Evolutionary conservation across 2,113 vertebrate species (phyloP).

Genomic region (Sapajus apella): DNA sequence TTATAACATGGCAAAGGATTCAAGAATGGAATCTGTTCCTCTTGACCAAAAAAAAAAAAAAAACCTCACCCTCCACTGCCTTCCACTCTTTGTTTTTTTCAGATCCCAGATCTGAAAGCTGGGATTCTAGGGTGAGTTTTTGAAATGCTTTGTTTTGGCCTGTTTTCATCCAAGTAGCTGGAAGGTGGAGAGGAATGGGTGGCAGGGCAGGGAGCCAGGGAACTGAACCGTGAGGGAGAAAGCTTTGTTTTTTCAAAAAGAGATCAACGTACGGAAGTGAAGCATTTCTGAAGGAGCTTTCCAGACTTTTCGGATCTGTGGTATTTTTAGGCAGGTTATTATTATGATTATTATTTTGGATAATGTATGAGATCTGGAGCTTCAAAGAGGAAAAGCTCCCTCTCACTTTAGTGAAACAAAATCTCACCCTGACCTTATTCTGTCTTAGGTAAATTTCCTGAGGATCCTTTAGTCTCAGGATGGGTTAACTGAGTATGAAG

Average conservation of each 20-base stretch:
- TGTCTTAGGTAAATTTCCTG: background rate
- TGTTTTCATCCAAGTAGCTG: conserved; percentile 37
- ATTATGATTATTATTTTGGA: background rate
- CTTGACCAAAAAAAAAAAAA: background rate
- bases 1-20: conserved; percentile 82
- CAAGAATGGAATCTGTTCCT: conserved; percentile 78
- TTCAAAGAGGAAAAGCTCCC: background rate
- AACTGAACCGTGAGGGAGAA: background rate
- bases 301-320: background rate
- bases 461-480: background rate
- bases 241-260: conserved; percentile 4
- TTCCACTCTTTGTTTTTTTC: background rate
- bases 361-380: background rate
- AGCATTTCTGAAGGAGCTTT: conserved; percentile 35
- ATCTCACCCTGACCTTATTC: background rate
- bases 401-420: background rate
- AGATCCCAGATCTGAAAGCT: conserved; percentile 60
- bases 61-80: background rate
- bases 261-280: background rate
- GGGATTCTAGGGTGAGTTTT: conserved; percentile 56
- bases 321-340: background rate
- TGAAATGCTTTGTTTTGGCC: conserved; percentile 36
- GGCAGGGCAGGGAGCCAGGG: background rate
- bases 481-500: background rate
- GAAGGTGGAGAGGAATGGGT: background rate